Percentiles rank a stretch among this genome's conserved stretches.
Evolutionary conservation across 2,888 invertebrate genomes (phyloP).

Genomic region (Xestia ashworthii): DNA sequence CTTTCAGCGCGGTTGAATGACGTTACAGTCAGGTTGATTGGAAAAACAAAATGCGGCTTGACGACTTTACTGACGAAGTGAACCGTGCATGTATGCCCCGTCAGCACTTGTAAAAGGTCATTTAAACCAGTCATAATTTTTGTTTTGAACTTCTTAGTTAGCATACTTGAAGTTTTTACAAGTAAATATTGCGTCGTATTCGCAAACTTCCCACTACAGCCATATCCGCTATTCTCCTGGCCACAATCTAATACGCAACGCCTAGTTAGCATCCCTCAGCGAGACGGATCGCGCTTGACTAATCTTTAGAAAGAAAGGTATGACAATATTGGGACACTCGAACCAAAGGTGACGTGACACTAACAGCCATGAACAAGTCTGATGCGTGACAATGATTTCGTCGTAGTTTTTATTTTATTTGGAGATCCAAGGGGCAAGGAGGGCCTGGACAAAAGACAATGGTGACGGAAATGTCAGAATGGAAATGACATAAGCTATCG

Average conservation of each 20-base stretch:
- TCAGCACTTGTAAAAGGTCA: not conserved
- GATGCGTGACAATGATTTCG: constrained; percentile 9
- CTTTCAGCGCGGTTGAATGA: not conserved
- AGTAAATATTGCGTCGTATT: not conserved
- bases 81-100: not conserved
- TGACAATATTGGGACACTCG: constrained; percentile 65
- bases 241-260: constrained; percentile 78
- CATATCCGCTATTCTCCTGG: constrained; percentile 54
- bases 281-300: constrained; percentile 72
- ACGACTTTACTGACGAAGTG: not conserved
- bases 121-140: not conserved
- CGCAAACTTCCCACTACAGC: too few species aligned
- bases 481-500: not conserved
- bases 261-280: constrained; percentile 78
- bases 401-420: not conserved
- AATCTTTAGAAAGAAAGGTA: constrained; percentile 65
- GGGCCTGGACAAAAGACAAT: not conserved
- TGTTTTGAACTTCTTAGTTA: not conserved
- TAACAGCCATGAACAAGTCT: constrained; percentile 35
- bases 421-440: not conserved
- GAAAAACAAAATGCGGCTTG: not conserved
- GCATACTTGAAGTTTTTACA: not conserved
- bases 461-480: not conserved
- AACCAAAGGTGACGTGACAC: constrained; percentile 67
- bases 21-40: not conserved